These are phyloP conservation scores for Drosophila fuyamai DNA, from an alignment of 1,140 invertebrate species.

Conservation along the genomic window DNA sequence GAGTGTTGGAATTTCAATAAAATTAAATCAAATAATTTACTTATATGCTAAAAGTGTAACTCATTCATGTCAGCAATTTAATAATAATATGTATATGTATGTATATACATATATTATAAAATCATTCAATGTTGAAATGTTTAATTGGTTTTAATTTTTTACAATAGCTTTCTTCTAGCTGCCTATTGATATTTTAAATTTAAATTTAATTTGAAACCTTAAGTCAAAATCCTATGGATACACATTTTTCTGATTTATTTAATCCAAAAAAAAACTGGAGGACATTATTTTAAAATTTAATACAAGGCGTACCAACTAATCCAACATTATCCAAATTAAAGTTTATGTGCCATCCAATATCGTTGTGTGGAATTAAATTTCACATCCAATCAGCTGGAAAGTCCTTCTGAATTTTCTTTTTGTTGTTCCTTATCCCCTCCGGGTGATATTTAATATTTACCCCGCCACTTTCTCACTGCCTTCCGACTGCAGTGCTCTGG, in stretches of 20 bases:
- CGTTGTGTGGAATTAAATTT: conserved; percentile 52
- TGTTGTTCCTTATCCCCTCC: conserved; percentile 13
- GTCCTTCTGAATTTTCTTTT: conserved; percentile 22
- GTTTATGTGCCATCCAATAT: not conserved
- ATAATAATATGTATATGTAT: no score
- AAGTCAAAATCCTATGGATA: no score
- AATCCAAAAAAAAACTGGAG: no score
- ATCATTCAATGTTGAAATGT: no score
- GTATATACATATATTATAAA: no score
- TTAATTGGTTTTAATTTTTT: not conserved
- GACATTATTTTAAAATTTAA: not conserved
- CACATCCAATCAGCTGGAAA: conserved; percentile 53
- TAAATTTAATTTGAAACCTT: no score
- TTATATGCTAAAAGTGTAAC: conserved; percentile 14
- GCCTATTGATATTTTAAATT: no score
- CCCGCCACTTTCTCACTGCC: conserved; percentile 32
- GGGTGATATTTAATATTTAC: conserved; percentile 71
- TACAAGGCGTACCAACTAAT: not conserved
- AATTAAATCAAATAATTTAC: conserved; percentile 39
- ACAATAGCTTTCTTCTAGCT: not conserved
- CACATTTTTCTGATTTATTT: no score
- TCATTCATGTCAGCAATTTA: conserved; percentile 26
- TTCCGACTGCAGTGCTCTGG: conserved; percentile 40
- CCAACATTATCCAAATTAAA: conserved; percentile 5
- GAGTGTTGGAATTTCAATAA: conserved; percentile 19